Percentiles rank a stretch among this genome's conserved stretches.
Conservation (phyloP, 2,113 vertebrate genomes). For the Alexandromys fortis region DNA sequence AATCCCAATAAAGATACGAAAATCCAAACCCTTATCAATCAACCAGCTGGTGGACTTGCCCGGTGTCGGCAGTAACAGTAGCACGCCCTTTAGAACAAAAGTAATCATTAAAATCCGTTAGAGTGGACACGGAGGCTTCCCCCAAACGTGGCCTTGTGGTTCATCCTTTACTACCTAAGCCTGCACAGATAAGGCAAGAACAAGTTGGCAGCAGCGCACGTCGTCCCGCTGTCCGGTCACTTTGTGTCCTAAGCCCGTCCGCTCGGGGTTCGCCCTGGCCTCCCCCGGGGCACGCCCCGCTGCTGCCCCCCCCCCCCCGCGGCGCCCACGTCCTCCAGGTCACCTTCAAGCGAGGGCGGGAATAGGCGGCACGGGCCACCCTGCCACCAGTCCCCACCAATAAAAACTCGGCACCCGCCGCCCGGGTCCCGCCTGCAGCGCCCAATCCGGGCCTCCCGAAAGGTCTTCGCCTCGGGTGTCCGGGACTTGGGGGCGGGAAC, state of each 20-base stretch:
- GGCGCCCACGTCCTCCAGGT: slow-evolving; percentile 83
- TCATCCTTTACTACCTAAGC: neutral
- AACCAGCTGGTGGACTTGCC: neutral
- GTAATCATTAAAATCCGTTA: neutral
- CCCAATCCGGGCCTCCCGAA: slow-evolving; percentile 38
- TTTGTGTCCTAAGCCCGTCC: accelerated
- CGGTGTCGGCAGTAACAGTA: neutral
- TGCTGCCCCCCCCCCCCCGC: neutral
- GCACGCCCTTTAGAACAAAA: neutral
- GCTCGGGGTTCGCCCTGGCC: neutral
- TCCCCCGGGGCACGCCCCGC: neutral
- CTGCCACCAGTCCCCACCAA: slow-evolving; percentile 70
- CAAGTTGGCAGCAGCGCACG: neutral
- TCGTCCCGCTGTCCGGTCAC: neutral
- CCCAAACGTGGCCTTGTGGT: neutral
- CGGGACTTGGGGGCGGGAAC: neutral
- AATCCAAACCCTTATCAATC: neutral
- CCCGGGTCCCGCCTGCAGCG: neutral
- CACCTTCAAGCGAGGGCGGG: slow-evolving; percentile 83
- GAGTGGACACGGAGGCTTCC: neutral
- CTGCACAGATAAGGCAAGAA: neutral
- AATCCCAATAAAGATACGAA: slow-evolving; percentile 11
- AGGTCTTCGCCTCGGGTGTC: neutral
- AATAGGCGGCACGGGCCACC: neutral
- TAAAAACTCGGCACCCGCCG: neutral